Evolutionary conservation across 2,113 vertebrate genomes (phyloP), one percentile per base, ranked within the genome.

Genomic region (Camelus bactrianus): DNA sequence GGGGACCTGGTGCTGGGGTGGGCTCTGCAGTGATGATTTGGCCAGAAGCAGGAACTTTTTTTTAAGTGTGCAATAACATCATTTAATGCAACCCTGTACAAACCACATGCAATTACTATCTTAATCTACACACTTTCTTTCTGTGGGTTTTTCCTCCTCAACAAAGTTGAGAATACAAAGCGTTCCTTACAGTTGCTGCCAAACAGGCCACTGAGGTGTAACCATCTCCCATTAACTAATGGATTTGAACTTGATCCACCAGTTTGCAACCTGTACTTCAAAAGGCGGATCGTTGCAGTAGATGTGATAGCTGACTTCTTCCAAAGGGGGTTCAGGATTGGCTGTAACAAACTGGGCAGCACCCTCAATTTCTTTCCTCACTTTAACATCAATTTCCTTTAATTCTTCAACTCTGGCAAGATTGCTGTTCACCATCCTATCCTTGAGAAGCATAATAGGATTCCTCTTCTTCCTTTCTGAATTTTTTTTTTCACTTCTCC

Each of bases 361-460:
- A 42, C 99, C 99, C 96, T 99, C 99, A 0, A 99, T 99, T 97
- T 99, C 99, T 94, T 99, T 99, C 92, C 99, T 99, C 97, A 99
- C 99, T 82, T 99, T 99, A 35, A 99, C 99, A 91, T 99, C 99
- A 12, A 99, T 99, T 97, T 99, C 99, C 99, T 99, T 42, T 42
- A 42, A 42, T 42, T 42, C 38, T 42, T 42, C 38, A 42, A 42
- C 38, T 42, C 4, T 42, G 38, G 5, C 38, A 42, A 42, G 38
- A 42, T 42, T 42, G 38, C 38, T 42, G 38, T 42, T 42, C 38
- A 42, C 38, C 38, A 42, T 42, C 38, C 38, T 42, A 42, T 42
- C 38, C 38, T 42, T 42, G 38, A 42, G 38, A 42, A 42, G 38
- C 38, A 42, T 42, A 42, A 42, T 42, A 42, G 38, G 38, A 42